phyloP scores from a whole-genome alignment of 1,140 invertebrate species.

The Ooceraea biroi region DNA sequence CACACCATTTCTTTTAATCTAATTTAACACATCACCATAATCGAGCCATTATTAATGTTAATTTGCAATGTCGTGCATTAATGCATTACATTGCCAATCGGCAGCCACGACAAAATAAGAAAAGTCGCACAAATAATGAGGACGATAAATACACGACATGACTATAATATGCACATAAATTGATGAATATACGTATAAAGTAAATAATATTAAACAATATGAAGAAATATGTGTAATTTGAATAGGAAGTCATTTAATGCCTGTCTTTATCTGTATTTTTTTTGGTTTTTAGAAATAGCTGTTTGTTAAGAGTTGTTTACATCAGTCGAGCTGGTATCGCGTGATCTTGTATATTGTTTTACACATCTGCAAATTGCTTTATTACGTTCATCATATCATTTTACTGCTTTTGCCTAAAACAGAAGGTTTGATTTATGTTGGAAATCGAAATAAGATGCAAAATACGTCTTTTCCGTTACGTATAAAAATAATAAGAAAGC shows the following conservation, averaged over 20 bases:
- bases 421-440: conserved; percentile 6
- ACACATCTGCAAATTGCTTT: background rate
- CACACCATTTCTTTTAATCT: too few relatives aligned
- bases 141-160: background rate
- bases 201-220: background rate
- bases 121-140: conserved; percentile 2
- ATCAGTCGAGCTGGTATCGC: background rate
- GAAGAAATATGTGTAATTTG: background rate
- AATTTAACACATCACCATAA: too few relatives aligned
- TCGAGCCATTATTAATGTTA: too few relatives aligned
- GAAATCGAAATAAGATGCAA: background rate
- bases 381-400: background rate
- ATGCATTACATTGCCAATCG: background rate
- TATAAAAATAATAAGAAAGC: background rate
- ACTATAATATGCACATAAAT: background rate
- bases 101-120: background rate
- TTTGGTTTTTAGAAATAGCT: background rate
- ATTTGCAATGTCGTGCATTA: too few relatives aligned
- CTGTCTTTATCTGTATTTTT: conserved; percentile 1
- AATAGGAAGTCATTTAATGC: background rate
- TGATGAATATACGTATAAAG: background rate
- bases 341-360: conserved; percentile 18
- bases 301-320: background rate
- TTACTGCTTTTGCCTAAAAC: background rate
- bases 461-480: background rate